Base-by-base conservation (phyloP, 2,113 vertebrate genomes). In the Chrysochloris asiatica region DNA sequence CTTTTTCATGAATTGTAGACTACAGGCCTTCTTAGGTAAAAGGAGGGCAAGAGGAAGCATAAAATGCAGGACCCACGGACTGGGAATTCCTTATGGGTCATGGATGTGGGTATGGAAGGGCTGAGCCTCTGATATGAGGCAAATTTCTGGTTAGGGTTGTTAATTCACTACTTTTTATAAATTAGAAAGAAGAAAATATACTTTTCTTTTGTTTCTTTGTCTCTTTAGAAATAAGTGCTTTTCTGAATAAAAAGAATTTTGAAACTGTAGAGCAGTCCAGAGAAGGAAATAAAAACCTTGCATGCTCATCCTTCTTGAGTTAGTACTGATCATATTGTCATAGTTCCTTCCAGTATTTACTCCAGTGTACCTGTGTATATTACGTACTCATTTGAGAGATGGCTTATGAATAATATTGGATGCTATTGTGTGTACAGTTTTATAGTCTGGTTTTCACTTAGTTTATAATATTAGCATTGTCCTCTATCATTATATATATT, bases 231-330 rank as follows among this genome's bases (percentile, higher is more conserved):
- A 84, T 13, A 50, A 30, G 47, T 69, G 3, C 82, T 88, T 92
- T 77, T 78, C 67, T 79, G 16, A 86, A 86, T 90, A 24, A 17
- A 45, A 93, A 88, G 47, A 81, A 69, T 88, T 91, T 89, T 91
- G 48, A 45, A 85, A 81, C 76, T 82, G 61, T 10, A 71, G 50
- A 78, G 85, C 47, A 78, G 36, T 52, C 22, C 61, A 8, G 54
- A n/a, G 21, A 43, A 88, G 33, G 67, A 92, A 81, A 73, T 83
- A 41, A 63, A 65, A 90, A 48, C 16, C 21, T 22, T 48, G 26
- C 7, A 17, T 45, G 41, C 83, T 67, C 22, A 61, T 50, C 9
- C 24, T 88, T 56, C n/a, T 45, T 61, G 50, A 76, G 17, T 11
- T 22, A 88, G 45, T 33, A n/a, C 33, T 73, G 47, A 22, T 72